Evolutionary conservation across 1,140 invertebrate species (phyloP).

Genomic region (Drosophila albomicans): DNA sequence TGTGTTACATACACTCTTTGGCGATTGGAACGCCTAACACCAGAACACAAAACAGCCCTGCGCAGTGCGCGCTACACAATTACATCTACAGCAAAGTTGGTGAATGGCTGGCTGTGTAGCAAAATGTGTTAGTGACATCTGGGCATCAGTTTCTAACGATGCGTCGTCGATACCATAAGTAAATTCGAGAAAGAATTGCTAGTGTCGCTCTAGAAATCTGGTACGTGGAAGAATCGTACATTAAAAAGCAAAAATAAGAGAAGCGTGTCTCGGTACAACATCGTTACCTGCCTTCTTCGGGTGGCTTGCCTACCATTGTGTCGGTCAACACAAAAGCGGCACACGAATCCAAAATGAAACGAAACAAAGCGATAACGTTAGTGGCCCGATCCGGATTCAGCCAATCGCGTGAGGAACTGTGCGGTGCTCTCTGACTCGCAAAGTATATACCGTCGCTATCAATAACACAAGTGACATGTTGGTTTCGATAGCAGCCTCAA

Average conservation of each 20-base stretch:
- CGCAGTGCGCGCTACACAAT: background rate
- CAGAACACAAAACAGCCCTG: conserved; percentile 1
- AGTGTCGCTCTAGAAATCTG: background rate
- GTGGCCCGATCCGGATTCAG: conserved; percentile 21
- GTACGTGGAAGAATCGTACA: conserved; percentile 12
- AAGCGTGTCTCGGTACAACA: background rate
- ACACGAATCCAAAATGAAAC: conserved; percentile 17
- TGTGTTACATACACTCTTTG: conserved; percentile 22
- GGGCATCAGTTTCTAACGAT: conserved; percentile 53
- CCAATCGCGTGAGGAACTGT: conserved; percentile 60
- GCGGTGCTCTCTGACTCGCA: conserved; percentile 15
- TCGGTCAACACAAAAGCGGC: conserved; percentile 39
- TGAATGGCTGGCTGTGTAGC: conserved; percentile 10
- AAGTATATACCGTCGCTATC: conserved; percentile 10
- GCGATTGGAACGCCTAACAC: background rate
- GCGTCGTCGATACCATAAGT: conserved; percentile 53
- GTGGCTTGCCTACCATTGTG: conserved; percentile 47
- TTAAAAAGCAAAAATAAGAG: too few species aligned
- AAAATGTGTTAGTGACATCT: conserved; percentile 15
- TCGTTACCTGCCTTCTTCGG: background rate
- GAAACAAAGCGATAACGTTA: conserved; percentile 20
- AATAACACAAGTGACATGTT: background rate
- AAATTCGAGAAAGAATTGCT: conserved; percentile 24
- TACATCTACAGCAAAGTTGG: background rate
- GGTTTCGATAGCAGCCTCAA: conserved; percentile 6